Evolutionary conservation across 2,888 invertebrate genomes (phyloP), one percentile per base, ranked within the genome.

Genomic region (Drosophila fulvimacula): DNA sequence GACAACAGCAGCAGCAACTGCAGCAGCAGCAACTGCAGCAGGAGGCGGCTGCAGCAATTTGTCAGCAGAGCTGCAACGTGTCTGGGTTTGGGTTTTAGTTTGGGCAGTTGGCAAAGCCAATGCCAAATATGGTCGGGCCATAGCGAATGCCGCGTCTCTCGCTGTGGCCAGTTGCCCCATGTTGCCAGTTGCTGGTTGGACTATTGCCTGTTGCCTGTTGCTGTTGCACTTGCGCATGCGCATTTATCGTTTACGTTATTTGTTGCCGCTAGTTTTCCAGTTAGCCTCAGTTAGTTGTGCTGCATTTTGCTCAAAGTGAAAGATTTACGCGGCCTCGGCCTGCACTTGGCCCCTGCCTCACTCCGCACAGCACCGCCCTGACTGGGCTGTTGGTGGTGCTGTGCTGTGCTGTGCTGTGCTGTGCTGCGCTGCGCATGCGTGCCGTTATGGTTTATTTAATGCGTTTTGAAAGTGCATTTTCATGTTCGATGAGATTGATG

Each of bases 361-460:
- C 44, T 58, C 27, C 27, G 15, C 51, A 32, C 32, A 30, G 27
- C 49, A 34, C 19, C 32, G 15, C 51, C 67, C 61, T 17, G 34
- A 19, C 62, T 64, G 65, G 39, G 24, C 34, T 74, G 41, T 24
- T n/a, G 46, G 5, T 30, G 46, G 38, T 48, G 57, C 24, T 11
- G n/a, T 11, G 30, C 9, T 30, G 30, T 68, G 44, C 30, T 6
- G 38, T 46, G 57, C 7, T 30, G 38, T 62, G 53, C 34, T 19
- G 38, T 42, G 59, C 42, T 21, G 49, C 30, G 51, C 56, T 57
- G 81, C 85, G 81, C 85, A 90, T 90, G 90, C 90, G 90, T 90
- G 90, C 90, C 91, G 90, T 90, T 90, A 90, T 91, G 91, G 88
- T 91, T 90, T 91, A 89, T 91, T 90, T 87, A 90, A 91, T 89